Evolutionary conservation across 2,888 invertebrate species (phyloP), one percentile per base, ranked within the genome.

Genomic region (Aphidius colemani): DNA sequence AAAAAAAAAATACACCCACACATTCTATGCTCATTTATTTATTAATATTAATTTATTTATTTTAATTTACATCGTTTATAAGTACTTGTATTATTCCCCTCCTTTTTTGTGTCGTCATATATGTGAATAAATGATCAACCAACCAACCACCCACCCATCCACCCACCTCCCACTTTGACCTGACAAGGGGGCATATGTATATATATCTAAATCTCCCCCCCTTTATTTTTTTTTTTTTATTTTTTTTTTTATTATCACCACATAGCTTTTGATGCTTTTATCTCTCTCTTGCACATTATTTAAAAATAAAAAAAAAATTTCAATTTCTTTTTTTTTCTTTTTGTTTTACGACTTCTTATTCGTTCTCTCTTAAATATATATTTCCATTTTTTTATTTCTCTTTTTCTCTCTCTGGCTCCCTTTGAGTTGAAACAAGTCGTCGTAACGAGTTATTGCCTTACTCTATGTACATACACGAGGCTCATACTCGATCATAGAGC

Each of bases 401-500:
- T 55, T 7, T 11, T 65, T 67, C 62, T 68, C 61, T 64, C 64
- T 56, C 53, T 60, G 55, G 60, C 64, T 67, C 67, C 66, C 68
- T 63, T 68, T 61, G 30, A 30, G 30, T 18, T 18, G 13, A 18
- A 18, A 18, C 30, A 30, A 30, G 30, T 30, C 5, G 30, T 59
- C 61, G 57, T 63, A 63, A 65, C 66, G 66, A 68, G 45, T 45
- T 65, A 61, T 57, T 69, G 66, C 72, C 30, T 30, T 30, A 30
- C 30, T 77, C 74, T 75, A 73, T 76, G 74, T 71, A 72, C 75
- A 75, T 75, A 70, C 40, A 11, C 70, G 70, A 74, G 69, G 59
- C 65, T 60, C 53, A 58, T 55, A 72, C 70, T 65, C 75, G 76
- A 75, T 77, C 78, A 75, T 78, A 76, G 78, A 78, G 69, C 76